Evolutionary conservation across 1,140 invertebrate genomes (phyloP).

Genomic region (Sitodiplosis mosellana): DNA sequence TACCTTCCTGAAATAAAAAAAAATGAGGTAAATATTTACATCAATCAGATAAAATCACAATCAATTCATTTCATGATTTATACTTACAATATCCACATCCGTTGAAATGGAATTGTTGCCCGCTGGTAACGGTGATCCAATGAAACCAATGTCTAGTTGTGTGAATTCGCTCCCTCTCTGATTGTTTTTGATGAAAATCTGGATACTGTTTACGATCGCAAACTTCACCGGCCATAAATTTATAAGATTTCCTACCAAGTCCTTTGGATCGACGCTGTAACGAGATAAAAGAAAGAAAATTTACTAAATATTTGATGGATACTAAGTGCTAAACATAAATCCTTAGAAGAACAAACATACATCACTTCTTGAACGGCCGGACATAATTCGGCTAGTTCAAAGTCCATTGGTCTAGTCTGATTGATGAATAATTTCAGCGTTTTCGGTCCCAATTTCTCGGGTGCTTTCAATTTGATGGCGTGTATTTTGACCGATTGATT

Average conservation of each 20-base stretch:
- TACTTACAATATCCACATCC: no score
- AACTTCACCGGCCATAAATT: constrained; percentile 92
- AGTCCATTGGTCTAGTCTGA: constrained; percentile 89
- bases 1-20: no score
- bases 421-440: constrained; percentile 91
- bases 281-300: constrained; percentile 6
- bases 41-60: no score
- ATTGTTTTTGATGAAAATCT: constrained; percentile 90
- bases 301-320: no score
- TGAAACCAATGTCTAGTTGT: constrained; percentile 61
- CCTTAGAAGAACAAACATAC: constrained; percentile 29
- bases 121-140: constrained; percentile 46
- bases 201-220: constrained; percentile 92
- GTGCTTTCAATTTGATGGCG: constrained; percentile 84
- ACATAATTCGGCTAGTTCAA: constrained; percentile 79
- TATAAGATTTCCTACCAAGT: constrained; percentile 67
- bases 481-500: constrained; percentile 93
- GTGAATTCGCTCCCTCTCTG: constrained; percentile 72
- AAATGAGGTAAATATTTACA: no score
- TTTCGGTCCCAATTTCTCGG: constrained; percentile 80
- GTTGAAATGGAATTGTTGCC: no score
- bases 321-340: no score
- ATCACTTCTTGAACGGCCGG: constrained; percentile 73
- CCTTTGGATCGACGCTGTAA: constrained; percentile 55
- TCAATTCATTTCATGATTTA: no score